Evolutionary conservation across 2,888 invertebrate genomes (phyloP).

Genomic region (Trachelus troglodyta): DNA sequence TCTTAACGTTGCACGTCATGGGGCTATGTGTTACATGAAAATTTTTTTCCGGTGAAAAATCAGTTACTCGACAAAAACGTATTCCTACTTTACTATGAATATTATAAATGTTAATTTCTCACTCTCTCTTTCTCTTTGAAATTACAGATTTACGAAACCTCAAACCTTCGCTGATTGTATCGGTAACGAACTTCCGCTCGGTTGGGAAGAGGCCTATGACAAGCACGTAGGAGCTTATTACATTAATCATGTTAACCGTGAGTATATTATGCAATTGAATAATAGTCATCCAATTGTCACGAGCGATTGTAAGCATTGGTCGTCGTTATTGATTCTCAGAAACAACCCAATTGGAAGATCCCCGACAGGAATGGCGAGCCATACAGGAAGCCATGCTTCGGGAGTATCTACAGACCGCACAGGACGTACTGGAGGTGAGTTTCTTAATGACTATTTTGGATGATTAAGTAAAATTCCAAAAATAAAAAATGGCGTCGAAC

Average conservation of each 20-base stretch:
- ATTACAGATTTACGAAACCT: conserved; percentile 94
- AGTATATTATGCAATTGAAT: conserved; percentile 67
- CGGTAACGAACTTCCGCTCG: conserved; percentile 95
- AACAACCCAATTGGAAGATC: conserved; percentile 96
- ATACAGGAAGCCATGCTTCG: conserved; percentile 97
- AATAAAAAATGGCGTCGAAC: neutral
- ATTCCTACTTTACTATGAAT: neutral
- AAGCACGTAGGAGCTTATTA: conserved; percentile 95
- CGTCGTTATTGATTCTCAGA: conserved; percentile 71
- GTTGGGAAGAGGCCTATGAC: conserved; percentile 97
- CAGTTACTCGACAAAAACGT: neutral
- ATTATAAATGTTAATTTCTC: neutral
- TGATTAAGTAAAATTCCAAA: neutral
- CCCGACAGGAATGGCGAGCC: conserved; percentile 94
- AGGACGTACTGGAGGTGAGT: conserved; percentile 92
- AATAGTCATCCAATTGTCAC: neutral
- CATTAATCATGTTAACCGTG: conserved; percentile 96
- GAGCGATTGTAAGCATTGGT: neutral
- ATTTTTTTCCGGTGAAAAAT: too few relatives aligned
- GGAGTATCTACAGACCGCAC: conserved; percentile 95
- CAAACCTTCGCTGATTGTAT: conserved; percentile 98
- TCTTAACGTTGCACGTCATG: neutral
- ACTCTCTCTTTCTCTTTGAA: conserved; percentile 47
- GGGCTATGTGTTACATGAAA: neutral
- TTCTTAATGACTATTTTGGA: neutral